phyloP scores from a whole-genome alignment of 2,113 vertebrate species.

The Chrysemys picta region DNA sequence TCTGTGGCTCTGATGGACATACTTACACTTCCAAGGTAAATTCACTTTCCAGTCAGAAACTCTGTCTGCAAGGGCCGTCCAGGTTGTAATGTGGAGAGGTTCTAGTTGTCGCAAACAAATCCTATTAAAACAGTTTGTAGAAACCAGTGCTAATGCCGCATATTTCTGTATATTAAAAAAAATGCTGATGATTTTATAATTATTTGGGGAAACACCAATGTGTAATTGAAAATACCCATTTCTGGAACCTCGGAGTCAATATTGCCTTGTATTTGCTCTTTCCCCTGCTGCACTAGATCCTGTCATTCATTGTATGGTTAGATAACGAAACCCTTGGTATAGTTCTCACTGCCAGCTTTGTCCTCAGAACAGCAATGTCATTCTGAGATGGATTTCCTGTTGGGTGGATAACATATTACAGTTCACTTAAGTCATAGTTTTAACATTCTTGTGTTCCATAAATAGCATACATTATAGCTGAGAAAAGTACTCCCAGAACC shows the following conservation, averaged over 20 bases:
- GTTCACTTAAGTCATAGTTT: constrained; percentile 7
- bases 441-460: constrained; percentile 9
- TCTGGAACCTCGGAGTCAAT: neutral
- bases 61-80: fast-evolving
- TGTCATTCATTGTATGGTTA: neutral
- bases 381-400: neutral
- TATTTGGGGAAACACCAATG: neutral
- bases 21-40: constrained; percentile 86
- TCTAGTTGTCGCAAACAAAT: fast-evolving
- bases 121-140: neutral
- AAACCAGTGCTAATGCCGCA: fast-evolving
- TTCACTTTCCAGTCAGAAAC: neutral
- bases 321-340: neutral
- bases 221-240: neutral
- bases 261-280: neutral
- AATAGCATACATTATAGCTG: constrained; percentile 5
- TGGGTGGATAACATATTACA: neutral
- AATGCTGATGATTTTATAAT: neutral
- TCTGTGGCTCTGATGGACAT: constrained; percentile 91
- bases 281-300: neutral
- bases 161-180: neutral
- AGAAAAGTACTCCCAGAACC: constrained; percentile 6
- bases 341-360: neutral
- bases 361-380: neutral
- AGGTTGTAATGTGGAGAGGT: fast-evolving